Evolutionary conservation across 2,888 invertebrate species (phyloP), one percentile per base, ranked within the genome.

Genomic region (Alentia gelatinosa): DNA sequence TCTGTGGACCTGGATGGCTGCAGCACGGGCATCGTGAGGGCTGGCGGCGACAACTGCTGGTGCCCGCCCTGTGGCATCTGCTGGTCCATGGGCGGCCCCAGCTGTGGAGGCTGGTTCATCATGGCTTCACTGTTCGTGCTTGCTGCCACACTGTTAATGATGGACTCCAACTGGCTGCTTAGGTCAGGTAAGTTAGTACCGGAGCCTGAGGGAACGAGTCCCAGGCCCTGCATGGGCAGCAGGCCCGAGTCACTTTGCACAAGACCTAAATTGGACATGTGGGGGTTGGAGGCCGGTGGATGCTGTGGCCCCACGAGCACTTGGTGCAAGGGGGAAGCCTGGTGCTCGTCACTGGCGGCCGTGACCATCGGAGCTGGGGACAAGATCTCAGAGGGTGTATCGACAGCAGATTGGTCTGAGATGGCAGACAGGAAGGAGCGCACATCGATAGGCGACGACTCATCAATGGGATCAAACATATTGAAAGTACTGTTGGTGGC

Each of bases 361-460:
- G 19, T 63, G n/a, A n/a, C 0, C n/a, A n/a, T n/a, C n/a, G n/a
- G n/a, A n/a, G n/a, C n/a, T n/a, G n/a, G n/a, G n/a, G 56, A n/a
- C 37, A 39, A 19, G 39, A 89, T 63, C 89, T 74, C 74, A 40
- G 86, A 23, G 7, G 86, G 40, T 9, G 39, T 68, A 33, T 35
- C 30, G 23, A 42, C 90, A 9, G 33, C 83, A 9, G 90, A 83
- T 0, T 89, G 56, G 56, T 89, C 89, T 33, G 75, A 74, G 7
- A 90, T 47, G 12, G 75, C 50, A 35, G 79, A 90, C 23, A 90
- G 90, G 90, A 90, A 90, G 40, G 90, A 90, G 15, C 75, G 63
- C 23, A 90, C 90, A 79, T 90, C 90, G 35, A 90, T 90, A 7
- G 79, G 90, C 33, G 90, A 90, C 12, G 47, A 47, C 19, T 47